Evolutionary conservation across 2,113 vertebrate species (phyloP), one percentile per base, ranked within the genome.

Genomic region (Nibea albiflora): DNA sequence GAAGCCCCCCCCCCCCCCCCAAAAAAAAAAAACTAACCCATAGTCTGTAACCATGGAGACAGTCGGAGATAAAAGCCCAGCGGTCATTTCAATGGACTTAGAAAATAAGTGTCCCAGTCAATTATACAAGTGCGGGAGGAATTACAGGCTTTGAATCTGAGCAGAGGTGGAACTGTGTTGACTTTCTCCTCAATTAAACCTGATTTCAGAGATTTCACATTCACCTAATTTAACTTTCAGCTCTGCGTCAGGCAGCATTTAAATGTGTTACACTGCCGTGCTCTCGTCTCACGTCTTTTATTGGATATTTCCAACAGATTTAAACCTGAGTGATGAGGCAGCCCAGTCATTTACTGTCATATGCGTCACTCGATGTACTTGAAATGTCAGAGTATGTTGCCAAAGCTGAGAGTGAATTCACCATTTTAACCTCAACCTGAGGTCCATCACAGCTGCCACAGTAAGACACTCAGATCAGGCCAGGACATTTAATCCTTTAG

Each of bases 41-140:
- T 57, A 35, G 78, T 71, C 50, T 60, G 90, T 92, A 88, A 85
- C 91, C 85, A 93, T 90, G 86, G 91, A 77, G 81, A 94, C 81
- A 28, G 72, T 31, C 49, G 61, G 60, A 86, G 80, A 84, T 83
- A 85, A 89, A 89, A 87, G 81, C 88, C 77, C 57, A 22, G 39
- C 67, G 81, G 82, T 86, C 75, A 78, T 85, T 88, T 86, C 22
- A 42, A 79, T 66, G 54, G 85, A 85, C 70, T 90, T 79, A 78
- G 65, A 72, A 80, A 87, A 87, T 76, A 89, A 89, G 74, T 79
- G 78, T 78, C 69, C 61, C 4, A 15, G 73, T 87, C 85, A 90
- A 88, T 92, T 92, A 88, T 71, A 83, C 70, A 76, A 74, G 80
- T 74, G 81, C 63, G 44, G 66, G 67, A 82, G 46, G 68, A 88